Conservation (phyloP, 1,140 invertebrate genomes). For the Drosophila subobscura region DNA sequence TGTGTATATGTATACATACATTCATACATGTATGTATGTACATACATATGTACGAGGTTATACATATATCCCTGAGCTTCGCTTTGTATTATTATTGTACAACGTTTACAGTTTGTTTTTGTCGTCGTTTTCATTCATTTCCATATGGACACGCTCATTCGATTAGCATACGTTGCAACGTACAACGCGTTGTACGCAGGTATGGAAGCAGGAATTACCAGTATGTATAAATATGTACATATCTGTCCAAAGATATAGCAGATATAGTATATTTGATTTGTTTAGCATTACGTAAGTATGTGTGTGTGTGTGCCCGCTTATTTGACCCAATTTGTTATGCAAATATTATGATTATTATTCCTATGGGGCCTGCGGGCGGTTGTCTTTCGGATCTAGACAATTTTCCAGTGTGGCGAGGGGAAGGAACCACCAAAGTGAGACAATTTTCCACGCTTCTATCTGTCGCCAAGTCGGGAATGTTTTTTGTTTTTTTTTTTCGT, state of each 20-base stretch:
- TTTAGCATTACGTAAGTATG: slow-evolving; percentile 60
- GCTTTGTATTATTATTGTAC: slow-evolving; percentile 68
- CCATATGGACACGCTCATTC: slow-evolving; percentile 64
- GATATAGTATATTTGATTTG: slow-evolving; percentile 27
- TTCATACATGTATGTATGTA: not conserved
- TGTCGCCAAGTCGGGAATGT: too few species aligned
- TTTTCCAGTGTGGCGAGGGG: slow-evolving; percentile 2
- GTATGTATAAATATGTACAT: not conserved
- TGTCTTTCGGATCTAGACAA: not conserved
- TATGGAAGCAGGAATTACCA: slow-evolving; percentile 14
- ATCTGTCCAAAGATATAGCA: slow-evolving; percentile 6
- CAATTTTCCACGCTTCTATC: slow-evolving; percentile 28
- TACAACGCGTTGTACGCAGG: too few species aligned
- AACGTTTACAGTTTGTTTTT: slow-evolving; percentile 73
- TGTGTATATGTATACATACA: not conserved
- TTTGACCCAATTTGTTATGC: slow-evolving; percentile 74
- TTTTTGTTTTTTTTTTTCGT: too few species aligned
- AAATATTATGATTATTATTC: slow-evolving; percentile 66
- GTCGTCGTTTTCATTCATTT: slow-evolving; percentile 58
- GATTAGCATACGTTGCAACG: slow-evolving; percentile 60
- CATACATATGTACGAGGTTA: not conserved
- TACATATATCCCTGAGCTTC: slow-evolving; percentile 4
- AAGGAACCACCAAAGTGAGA: not conserved
- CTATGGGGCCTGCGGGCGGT: slow-evolving; percentile 1
- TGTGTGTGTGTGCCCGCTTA: slow-evolving; percentile 32